Evolutionary conservation across 2,888 invertebrate genomes (phyloP).

Genomic region (Cryptus viduatorius): DNA sequence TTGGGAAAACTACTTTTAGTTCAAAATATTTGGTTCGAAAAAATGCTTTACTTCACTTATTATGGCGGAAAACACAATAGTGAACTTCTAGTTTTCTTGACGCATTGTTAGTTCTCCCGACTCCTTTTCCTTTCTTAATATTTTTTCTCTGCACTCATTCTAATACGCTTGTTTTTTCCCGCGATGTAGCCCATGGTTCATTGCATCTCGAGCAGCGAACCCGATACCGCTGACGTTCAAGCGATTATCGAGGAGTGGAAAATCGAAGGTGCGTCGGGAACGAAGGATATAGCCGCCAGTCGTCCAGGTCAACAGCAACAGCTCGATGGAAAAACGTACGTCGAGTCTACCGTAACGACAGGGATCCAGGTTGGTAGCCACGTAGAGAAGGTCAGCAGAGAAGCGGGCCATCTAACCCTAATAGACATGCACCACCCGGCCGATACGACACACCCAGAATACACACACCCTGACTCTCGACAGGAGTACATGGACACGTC

Average conservation of each 20-base stretch:
- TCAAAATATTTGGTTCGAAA: no score
- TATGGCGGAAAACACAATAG: no score
- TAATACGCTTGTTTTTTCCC: neutral
- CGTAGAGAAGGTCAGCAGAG: conserved; percentile 80
- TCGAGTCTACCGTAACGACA: conserved; percentile 84
- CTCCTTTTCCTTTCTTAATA: conserved; percentile 15
- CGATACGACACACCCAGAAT: conserved; percentile 84
- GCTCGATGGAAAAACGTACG: conserved; percentile 80
- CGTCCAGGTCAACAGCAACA: conserved; percentile 73
- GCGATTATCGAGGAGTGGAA: conserved; percentile 81
- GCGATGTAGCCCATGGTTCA: conserved; percentile 93
- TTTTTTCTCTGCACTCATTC: neutral
- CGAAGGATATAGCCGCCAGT: conserved; percentile 80
- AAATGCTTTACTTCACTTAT: no score
- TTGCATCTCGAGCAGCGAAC: conserved; percentile 95
- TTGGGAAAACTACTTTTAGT: no score
- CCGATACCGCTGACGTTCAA: conserved; percentile 88
- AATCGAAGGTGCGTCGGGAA: conserved; percentile 77
- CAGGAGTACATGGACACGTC: conserved; percentile 83
- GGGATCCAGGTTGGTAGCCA: conserved; percentile 85
- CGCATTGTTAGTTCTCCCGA: no score
- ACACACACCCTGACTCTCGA: conserved; percentile 81
- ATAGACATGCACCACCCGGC: conserved; percentile 84
- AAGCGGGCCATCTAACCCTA: conserved; percentile 80
- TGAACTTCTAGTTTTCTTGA: no score